Evolutionary conservation across 1,140 invertebrate genomes (phyloP), one percentile per base, ranked within the genome.

Genomic region (Charaxes varanes): DNA sequence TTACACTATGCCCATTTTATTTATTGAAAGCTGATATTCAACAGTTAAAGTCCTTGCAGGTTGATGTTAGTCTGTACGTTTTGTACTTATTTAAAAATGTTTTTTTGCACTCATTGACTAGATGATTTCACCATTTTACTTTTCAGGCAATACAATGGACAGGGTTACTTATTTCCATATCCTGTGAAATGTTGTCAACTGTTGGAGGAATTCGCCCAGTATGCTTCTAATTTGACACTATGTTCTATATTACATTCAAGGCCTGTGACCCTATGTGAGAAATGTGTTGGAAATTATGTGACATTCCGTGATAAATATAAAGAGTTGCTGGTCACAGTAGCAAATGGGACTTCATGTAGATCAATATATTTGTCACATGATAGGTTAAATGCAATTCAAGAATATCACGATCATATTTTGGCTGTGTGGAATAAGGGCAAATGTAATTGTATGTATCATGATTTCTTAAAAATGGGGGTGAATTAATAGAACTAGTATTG

Each of bases 381-480:
- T 62, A 71, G 86, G 49, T 59, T 88, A 41, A 74, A 87, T 73
- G 85, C 84, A 27, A 62, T 88, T 12, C 52, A 85, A 53, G 71
- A 80, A 16, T 72, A 83, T 41, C 84, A 87, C 72, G 50, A 73
- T n/a, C 82, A 79, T 52, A 80, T 77, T 48, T 53, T 74, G 19
- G 52, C 70, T 46, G 49, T 88, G 26, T 88, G 87, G 87, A 60
- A 76, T 37, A 81, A 76, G 63, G 87, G 85, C 26, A 85, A 86
- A 57, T 88, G 87, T 63, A 73, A 86, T 67, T 80, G 87, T 88
- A 70, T 53, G 63, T 81, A 55, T 24, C n/a, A n/a, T n/a, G n/a
- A n/a, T n/a, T n/a, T n/a, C n/a, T n/a, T n/a, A n/a, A n/a, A n/a
- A n/a, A n/a, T n/a, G n/a, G n/a, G n/a, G n/a, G n/a, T n/a, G n/a